Evolutionary conservation across 2,113 vertebrate species (phyloP).

Genomic region (Acrocephalus kingi): DNA sequence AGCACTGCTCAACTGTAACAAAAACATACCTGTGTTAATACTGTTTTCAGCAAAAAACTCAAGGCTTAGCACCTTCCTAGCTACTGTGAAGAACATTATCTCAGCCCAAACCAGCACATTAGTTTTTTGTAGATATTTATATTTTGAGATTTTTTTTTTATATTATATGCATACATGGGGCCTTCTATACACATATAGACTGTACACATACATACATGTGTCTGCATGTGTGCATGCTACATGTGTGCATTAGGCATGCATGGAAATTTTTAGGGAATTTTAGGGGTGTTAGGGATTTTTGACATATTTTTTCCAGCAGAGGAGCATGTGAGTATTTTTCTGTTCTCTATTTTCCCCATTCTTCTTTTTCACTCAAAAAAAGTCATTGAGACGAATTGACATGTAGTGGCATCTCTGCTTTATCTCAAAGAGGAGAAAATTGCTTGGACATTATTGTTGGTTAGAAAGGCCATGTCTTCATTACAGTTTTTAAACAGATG

Average conservation of each 20-base stretch:
- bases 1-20: background rate
- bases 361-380: background rate
- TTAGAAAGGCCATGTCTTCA: conserved; percentile 19
- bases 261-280: background rate
- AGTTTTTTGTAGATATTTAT: background rate
- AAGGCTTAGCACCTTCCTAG: background rate
- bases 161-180: background rate
- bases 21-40: background rate
- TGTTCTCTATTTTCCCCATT: background rate
- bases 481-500: background rate
- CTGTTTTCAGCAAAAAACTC: background rate
- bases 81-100: background rate
- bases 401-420: background rate
- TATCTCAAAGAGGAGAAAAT: background rate
- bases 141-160: background rate
- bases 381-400: background rate
- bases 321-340: background rate
- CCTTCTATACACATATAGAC: background rate
- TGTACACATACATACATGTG: background rate
- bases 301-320: background rate
- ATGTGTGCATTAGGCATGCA: background rate
- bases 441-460: background rate
- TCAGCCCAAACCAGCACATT: background rate
- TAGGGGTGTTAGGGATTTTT: background rate
- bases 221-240: background rate